Evolutionary conservation across 1,140 invertebrate species (phyloP), one percentile per base, ranked within the genome.

Genomic region (Drosophila ficusphila): DNA sequence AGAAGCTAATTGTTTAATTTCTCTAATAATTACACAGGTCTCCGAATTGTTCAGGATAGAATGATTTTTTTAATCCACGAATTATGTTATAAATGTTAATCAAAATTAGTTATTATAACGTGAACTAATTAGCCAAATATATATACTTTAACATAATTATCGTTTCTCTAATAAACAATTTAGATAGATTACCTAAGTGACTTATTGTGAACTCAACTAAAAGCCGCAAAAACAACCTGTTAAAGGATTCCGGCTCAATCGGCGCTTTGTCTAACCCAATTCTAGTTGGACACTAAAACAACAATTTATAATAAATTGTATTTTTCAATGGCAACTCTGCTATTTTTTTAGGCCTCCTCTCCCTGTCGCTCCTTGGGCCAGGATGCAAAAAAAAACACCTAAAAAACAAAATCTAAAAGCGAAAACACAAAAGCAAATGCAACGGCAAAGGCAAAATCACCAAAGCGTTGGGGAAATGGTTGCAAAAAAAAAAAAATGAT

Each of bases 321-420:
- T 58, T 70, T 74, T 86, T 88, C 74, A 82, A 81, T 86, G 77
- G 77, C 77, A 86, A 88, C 82, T 77, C 82, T 82, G 64, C 51
- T 41, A 57, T 60, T 70, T 67, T 67, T 76, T 77, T 61, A 64
- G 49, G 9, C 53, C 9, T 8, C 16, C 49, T 25, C 14, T 56
- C 16, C 16, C 31, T 52, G 11, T n/a, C 9, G 56, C 14, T 25
- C 12, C 16, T 14, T 21, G 4, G 7, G n/a, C 11, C 12, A 44
- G 38, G 41, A 44, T 38, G 29, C 58, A 42, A 48, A 48, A 75
- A 62, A 49, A 54, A 58, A n/a, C n/a, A n/a, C 21, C 54, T 65
- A 71, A 85, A 74, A 78, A 85, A 73, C 51, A 65, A 77, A 86
- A 81, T 77, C 82, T 88, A 82, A 88, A 86, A 77, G 73, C 77